A percentile compares a stretch with the other conserved stretches of the same genome.
These are phyloP conservation scores for Coboldia fuscipes DNA, from an alignment of 1,140 invertebrate species.

Conservation along the genomic window DNA sequence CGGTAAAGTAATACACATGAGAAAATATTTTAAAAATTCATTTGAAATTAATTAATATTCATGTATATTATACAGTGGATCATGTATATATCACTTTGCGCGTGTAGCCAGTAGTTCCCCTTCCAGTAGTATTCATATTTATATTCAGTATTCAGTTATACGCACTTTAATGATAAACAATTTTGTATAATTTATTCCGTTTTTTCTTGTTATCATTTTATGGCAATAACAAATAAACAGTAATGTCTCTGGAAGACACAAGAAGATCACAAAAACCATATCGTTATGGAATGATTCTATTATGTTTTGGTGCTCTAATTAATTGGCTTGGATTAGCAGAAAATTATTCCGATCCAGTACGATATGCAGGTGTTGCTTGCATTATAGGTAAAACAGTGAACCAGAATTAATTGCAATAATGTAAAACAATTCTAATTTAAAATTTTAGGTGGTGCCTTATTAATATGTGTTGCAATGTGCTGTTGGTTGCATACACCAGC, in stretches of 20 bases:
- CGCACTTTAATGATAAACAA: too few relatives aligned
- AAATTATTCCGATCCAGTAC: slow-evolving; percentile 43
- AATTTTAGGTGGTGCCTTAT: slow-evolving; percentile 38
- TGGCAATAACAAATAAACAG: too few relatives aligned
- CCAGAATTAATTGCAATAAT: background rate
- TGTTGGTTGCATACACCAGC: slow-evolving; percentile 47
- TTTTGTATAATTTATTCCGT: too few relatives aligned
- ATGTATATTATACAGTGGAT: too few relatives aligned
- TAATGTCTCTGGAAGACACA: slow-evolving; percentile 39
- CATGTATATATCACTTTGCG: too few relatives aligned
- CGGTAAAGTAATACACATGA: too few relatives aligned
- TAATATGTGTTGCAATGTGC: slow-evolving; percentile 54
- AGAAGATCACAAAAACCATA: slow-evolving; percentile 42
- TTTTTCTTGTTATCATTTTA: too few relatives aligned
- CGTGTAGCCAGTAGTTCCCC: too few relatives aligned
- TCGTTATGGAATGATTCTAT: slow-evolving; percentile 48
- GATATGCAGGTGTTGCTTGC: slow-evolving; percentile 51
- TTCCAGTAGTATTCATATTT: too few relatives aligned
- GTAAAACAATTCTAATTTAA: background rate
- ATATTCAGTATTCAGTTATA: too few relatives aligned
- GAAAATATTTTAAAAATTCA: too few relatives aligned
- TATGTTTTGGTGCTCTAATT: slow-evolving; percentile 50
- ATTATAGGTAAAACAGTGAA: slow-evolving; percentile 16
- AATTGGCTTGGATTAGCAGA: slow-evolving; percentile 56
- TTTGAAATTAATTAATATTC: too few relatives aligned